phyloP scores from a whole-genome alignment of 1,140 invertebrate species.

The Ganaspis sp. region DNA sequence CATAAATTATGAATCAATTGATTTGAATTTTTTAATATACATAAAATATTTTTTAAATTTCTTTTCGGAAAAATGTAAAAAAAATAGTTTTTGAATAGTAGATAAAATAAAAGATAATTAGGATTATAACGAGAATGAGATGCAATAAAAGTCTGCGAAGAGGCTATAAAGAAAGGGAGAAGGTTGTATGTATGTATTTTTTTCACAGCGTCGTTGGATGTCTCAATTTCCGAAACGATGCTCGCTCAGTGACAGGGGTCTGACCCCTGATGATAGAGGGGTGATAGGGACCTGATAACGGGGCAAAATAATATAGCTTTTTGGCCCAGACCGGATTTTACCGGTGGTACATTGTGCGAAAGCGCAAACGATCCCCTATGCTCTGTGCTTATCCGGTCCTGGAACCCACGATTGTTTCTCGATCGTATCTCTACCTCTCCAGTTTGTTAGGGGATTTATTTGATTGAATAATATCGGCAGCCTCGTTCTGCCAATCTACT shows the following conservation, averaged over 20 bases:
- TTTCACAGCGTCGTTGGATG: conserved; percentile 64
- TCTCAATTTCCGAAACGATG: conserved; percentile 70
- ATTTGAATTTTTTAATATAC: too few species aligned
- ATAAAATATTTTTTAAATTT: too few species aligned
- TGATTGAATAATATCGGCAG: conserved; percentile 65
- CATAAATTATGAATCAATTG: too few species aligned
- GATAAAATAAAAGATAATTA: conserved; percentile 9
- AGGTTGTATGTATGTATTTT: conserved; percentile 34
- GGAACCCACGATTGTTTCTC: conserved; percentile 59
- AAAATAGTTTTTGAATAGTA: not conserved
- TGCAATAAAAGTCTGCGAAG: not conserved
- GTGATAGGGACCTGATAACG: conserved; percentile 62
- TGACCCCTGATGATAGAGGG: conserved; percentile 44
- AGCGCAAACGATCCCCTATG: conserved; percentile 44
- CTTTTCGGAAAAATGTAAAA: too few species aligned
- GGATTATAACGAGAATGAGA: not conserved
- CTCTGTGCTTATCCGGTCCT: conserved; percentile 37
- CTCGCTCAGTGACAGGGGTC: conserved; percentile 53
- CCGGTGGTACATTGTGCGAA: conserved; percentile 48
- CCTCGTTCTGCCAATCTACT: conserved; percentile 26
- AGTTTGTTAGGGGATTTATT: conserved; percentile 70
- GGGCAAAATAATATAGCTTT: conserved; percentile 55
- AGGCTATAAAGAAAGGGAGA: not conserved
- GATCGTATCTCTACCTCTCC: conserved; percentile 66
- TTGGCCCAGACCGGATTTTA: conserved; percentile 40